Evolutionary conservation across 2,888 invertebrate species (phyloP).

Genomic region (Morinoia aosen): DNA sequence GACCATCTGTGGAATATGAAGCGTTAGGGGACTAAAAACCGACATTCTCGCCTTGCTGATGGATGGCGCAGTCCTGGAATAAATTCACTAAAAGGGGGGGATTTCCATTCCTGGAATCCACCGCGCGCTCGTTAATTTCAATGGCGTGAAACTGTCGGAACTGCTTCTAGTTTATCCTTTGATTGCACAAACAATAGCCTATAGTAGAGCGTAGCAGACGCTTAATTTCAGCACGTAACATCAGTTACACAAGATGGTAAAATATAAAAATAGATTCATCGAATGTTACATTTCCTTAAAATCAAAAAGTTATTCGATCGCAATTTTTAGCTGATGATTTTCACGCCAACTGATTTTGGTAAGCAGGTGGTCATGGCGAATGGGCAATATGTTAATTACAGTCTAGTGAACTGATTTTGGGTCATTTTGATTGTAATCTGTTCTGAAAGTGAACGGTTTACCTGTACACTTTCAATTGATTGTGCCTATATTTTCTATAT

Average conservation of each 20-base stretch:
- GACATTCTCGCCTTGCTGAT: conserved; percentile 29
- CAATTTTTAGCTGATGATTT: neutral
- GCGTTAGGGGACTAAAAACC: conserved; percentile 28
- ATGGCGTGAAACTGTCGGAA: neutral
- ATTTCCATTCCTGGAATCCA: neutral
- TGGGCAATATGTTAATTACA: too few species aligned
- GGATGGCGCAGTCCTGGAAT: neutral
- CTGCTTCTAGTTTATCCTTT: neutral
- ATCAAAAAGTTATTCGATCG: neutral
- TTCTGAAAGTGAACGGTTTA: too few species aligned
- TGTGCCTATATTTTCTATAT: too few species aligned
- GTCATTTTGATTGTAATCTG: too few species aligned
- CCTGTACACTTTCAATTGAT: too few species aligned
- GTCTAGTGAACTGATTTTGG: too few species aligned
- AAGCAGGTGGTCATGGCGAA: too few species aligned
- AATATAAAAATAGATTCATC: neutral
- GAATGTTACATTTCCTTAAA: neutral
- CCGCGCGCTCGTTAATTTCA: neutral
- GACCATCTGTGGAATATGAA: conserved; percentile 34
- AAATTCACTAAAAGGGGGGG: neutral
- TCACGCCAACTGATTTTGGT: too few species aligned
- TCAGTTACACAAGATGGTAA: neutral
- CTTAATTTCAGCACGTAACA: neutral
- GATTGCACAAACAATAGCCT: neutral
- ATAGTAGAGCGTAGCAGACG: neutral